These are phyloP conservation scores for Mycetomoellerius zeteki DNA, from an alignment of 1,140 invertebrate species.

Conservation along the genomic window DNA sequence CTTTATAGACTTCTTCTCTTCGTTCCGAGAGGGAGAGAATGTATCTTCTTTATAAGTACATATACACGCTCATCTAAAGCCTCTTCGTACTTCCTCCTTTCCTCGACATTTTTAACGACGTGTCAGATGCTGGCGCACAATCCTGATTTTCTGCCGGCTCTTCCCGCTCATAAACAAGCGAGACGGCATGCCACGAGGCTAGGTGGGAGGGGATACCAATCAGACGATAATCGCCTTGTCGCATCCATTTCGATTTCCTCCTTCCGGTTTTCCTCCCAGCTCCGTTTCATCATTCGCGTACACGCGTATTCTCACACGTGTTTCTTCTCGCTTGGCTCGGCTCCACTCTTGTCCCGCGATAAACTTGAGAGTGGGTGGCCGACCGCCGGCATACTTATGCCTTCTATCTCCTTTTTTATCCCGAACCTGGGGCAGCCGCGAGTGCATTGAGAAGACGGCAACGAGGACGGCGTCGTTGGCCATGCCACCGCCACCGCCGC, in stretches of 20 bases:
- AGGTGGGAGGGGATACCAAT: neutral
- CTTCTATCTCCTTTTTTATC: constrained; percentile 78
- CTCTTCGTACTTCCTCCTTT: constrained; percentile 64
- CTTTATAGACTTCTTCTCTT: constrained; percentile 5
- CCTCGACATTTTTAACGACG: constrained; percentile 46
- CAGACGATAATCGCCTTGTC: neutral
- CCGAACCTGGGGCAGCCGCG: constrained; percentile 85
- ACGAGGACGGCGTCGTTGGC: constrained; percentile 57
- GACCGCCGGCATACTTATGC: constrained; percentile 74
- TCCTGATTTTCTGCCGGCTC: constrained; percentile 46
- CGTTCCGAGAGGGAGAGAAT: neutral
- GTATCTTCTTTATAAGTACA: constrained; percentile 48
- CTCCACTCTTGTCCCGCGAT: constrained; percentile 71
- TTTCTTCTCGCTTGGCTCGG: constrained; percentile 25
- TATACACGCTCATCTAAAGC: constrained; percentile 49
- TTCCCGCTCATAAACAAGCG: constrained; percentile 5
- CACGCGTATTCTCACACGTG: constrained; percentile 11
- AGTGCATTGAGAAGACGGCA: constrained; percentile 74
- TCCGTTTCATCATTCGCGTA: constrained; percentile 12
- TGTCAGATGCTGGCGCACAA: constrained; percentile 12
- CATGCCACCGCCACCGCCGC: constrained; percentile 42
- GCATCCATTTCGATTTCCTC: constrained; percentile 20
- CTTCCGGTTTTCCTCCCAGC: constrained; percentile 32
- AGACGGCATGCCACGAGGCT: no score
- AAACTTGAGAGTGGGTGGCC: constrained; percentile 57